Conservation (phyloP, 2,888 invertebrate genomes). For the Baronia brevicornis region DNA sequence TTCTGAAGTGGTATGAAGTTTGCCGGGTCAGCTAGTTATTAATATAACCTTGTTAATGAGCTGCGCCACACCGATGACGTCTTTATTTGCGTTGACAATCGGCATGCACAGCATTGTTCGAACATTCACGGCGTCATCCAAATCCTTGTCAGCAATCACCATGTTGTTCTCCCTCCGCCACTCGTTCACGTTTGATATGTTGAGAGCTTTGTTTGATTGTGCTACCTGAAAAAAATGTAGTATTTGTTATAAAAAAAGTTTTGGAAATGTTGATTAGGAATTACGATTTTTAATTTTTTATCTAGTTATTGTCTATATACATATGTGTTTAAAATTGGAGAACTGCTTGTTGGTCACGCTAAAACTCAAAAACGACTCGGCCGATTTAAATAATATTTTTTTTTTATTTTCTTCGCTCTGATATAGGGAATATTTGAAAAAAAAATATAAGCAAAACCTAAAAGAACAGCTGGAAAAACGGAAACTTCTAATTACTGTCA, state of each 20-base stretch:
- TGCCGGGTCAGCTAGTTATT: background rate
- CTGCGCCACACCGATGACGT: constrained; percentile 93
- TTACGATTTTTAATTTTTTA: too few relatives aligned
- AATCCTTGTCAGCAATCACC: constrained; percentile 40
- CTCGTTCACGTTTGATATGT: constrained; percentile 90
- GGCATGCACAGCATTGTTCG: constrained; percentile 94
- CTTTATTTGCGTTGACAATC: constrained; percentile 91
- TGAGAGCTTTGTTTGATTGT: constrained; percentile 88
- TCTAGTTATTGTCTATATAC: too few relatives aligned
- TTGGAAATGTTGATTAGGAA: too few relatives aligned
- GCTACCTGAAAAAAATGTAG: constrained; percentile 85
- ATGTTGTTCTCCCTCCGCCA: constrained; percentile 84
- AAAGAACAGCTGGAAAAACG: too few relatives aligned
- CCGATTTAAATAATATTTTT: too few relatives aligned
- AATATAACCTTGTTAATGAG: constrained; percentile 87
- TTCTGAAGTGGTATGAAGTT: background rate
- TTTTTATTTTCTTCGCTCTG: too few relatives aligned
- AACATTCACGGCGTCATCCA: constrained; percentile 80
- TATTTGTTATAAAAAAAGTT: too few relatives aligned
- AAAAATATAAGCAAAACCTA: too few relatives aligned
- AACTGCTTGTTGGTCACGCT: too few relatives aligned
- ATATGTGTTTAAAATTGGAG: too few relatives aligned
- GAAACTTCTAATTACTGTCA: background rate
- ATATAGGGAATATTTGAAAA: too few relatives aligned
- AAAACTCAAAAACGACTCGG: too few relatives aligned